These are phyloP conservation scores for Oreochromis tanganicae DNA, from an alignment of 2,113 vertebrate species.

Conservation along the genomic window DNA sequence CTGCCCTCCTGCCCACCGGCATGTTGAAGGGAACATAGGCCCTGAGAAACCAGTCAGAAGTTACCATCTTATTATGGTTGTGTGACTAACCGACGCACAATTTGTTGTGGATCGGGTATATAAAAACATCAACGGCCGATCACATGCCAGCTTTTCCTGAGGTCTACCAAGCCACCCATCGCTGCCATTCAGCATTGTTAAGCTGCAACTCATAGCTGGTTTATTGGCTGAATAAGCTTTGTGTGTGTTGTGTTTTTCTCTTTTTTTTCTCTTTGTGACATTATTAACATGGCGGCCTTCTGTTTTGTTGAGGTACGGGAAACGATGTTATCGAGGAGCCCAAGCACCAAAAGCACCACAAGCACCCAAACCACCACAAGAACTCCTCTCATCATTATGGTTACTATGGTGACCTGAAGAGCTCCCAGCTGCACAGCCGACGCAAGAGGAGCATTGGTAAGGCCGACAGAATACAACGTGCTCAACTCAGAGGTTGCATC, in stretches of 20 bases:
- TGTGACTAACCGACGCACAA: slow-evolving; percentile 39
- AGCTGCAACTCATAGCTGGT: background rate
- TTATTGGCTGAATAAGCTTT: background rate
- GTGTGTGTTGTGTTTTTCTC: background rate
- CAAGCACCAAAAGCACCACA: slow-evolving; percentile 76
- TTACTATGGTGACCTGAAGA: slow-evolving; percentile 82
- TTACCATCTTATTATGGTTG: slow-evolving; percentile 40
- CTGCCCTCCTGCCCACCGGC: background rate
- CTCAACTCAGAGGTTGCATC: background rate
- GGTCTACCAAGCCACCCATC: slow-evolving; percentile 10
- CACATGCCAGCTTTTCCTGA: background rate
- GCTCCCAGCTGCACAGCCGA: slow-evolving; percentile 82
- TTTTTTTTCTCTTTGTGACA: slow-evolving; percentile 1
- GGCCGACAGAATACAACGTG: background rate
- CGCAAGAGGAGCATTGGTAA: slow-evolving; percentile 92
- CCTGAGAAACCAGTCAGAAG: slow-evolving; percentile 5
- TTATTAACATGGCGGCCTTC: slow-evolving; percentile 55
- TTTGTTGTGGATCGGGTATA: slow-evolving; percentile 46
- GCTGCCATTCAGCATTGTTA: background rate
- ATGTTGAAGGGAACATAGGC: background rate
- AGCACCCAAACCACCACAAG: slow-evolving; percentile 72
- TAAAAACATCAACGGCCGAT: slow-evolving; percentile 33
- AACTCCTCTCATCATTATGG: slow-evolving; percentile 63
- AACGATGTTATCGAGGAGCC: slow-evolving; percentile 83
- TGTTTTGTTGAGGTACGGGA: slow-evolving; percentile 75